Base-by-base conservation (phyloP, 2,888 invertebrate genomes). In the Luffia ferchaultella region DNA sequence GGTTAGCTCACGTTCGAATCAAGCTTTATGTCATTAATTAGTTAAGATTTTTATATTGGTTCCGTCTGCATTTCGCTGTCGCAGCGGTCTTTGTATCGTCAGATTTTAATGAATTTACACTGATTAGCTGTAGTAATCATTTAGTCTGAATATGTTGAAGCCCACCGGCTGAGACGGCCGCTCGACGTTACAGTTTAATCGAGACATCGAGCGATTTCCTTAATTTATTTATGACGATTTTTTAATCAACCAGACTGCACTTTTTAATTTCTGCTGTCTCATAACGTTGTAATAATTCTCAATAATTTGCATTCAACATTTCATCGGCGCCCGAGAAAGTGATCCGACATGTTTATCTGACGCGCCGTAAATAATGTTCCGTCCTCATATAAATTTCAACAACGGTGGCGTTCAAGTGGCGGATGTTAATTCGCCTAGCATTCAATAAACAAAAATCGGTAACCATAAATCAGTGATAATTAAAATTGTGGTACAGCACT, bases 31-130 rank as follows among this genome's bases (percentile, higher is more conserved):
- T 7, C 12, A 12, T 30, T 30, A 30, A 30, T 30, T 30, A 30
- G 30, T 30, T 30, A 3, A 30, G 30, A 30, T 7, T 30, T 30
- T 30, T 30, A 30, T 30, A 30, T 30, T 12, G 30, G 30, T 30
- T 30, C 30, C 12, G 30, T 30, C 5, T 30, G 5, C 30, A 7
- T 30, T 30, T 30, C 30, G n/a, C n/a, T n/a, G n/a, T n/a, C n/a
- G n/a, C n/a, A n/a, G n/a, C n/a, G n/a, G n/a, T n/a, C 30, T 7
- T 65, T 70, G 68, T 70, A 62, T 60, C 62, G 68, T 66, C 67
- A 65, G 64, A 64, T 61, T 60, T 61, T 65, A 73, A 76, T 76
- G 67, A 72, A 78, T 72, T 72, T 78, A 78, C 62, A 77, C 72
- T 75, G 70, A 75, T 77, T 68, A 62, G 64, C 58, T 60, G 62